phyloP scores from a whole-genome alignment of 2,797 vertebrate species.

The Xyrichtys novacula region DNA sequence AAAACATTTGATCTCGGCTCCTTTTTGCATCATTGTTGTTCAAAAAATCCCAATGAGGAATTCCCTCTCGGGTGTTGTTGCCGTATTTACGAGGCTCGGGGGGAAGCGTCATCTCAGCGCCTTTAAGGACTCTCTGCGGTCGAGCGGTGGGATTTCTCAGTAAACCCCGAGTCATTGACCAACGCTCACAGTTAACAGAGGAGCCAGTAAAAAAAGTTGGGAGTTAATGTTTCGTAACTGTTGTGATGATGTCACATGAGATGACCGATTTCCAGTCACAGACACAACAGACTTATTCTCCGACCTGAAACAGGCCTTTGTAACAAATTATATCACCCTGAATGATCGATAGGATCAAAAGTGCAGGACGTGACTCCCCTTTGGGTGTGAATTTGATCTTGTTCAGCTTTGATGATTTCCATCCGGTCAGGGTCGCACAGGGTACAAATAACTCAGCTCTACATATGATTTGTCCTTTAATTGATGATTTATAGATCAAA shows the following conservation, averaged over 20 bases:
- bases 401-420: conserved; percentile 43
- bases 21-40: conserved; percentile 22
- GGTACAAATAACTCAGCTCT: conserved; percentile 7
- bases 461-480: conserved; percentile 22
- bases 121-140: conserved; percentile 14
- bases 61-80: conserved; percentile 26
- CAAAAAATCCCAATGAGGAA: conserved; percentile 31
- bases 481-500: conserved; percentile 16
- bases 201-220: conserved; percentile 40
- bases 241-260: conserved; percentile 54
- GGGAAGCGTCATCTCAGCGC: conserved; percentile 13
- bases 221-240: conserved; percentile 58
- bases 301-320: conserved; percentile 70
- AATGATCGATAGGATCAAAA: conserved; percentile 48
- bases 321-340: conserved; percentile 67
- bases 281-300: conserved; percentile 71
- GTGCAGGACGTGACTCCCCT: conserved; percentile 41
- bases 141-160: conserved; percentile 17
- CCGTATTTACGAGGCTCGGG: conserved; percentile 47
- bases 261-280: conserved; percentile 62
- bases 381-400: conserved; percentile 34
- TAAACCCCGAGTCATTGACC: conserved; percentile 24
- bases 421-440: conserved; percentile 27
- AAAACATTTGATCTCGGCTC: conserved; percentile 27
- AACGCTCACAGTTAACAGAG: conserved; percentile 30